Conservation (phyloP, 1,140 invertebrate genomes). For the Drosophila rufa region DNA sequence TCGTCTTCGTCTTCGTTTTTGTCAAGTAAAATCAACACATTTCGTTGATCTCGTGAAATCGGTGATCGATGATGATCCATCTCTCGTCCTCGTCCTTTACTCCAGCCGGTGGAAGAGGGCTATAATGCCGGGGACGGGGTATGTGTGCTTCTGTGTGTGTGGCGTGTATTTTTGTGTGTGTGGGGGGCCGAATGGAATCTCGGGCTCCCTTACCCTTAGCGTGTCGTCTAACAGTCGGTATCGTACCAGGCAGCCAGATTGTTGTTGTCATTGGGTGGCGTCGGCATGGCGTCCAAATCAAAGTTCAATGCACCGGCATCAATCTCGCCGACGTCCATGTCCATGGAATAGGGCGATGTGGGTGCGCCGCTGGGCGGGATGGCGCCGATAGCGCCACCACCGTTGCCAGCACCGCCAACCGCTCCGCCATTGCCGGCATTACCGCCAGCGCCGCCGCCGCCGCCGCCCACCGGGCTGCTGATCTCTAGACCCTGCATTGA, state of each 20-base stretch:
- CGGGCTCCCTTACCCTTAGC: constrained; percentile 21
- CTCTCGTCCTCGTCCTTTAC: background rate
- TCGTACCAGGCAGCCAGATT: constrained; percentile 98
- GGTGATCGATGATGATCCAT: constrained; percentile 20
- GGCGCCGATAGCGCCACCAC: constrained; percentile 85
- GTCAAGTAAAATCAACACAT: constrained; percentile 34
- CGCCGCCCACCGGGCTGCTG: constrained; percentile 88
- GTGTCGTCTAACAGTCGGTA: constrained; percentile 92
- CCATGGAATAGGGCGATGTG: constrained; percentile 88
- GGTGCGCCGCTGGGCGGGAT: constrained; percentile 89
- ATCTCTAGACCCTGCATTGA: constrained; percentile 97
- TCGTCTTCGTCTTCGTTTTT: constrained; percentile 23
- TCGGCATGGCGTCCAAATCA: constrained; percentile 93
- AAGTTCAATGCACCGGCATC: constrained; percentile 92
- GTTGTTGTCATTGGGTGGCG: constrained; percentile 95
- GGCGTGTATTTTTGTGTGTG: constrained; percentile 1
- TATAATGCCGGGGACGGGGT: constrained; percentile 17
- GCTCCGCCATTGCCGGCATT: constrained; percentile 50
- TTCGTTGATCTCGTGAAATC: constrained; percentile 25
- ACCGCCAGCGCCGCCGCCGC: constrained; percentile 49
- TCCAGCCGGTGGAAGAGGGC: constrained; percentile 22
- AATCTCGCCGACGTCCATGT: constrained; percentile 93
- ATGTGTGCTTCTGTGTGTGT: constrained; percentile 7
- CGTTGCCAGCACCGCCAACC: constrained; percentile 86
- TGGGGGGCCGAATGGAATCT: constrained; percentile 25